Evolutionary conservation across 2,888 invertebrate genomes (phyloP), one percentile per base, ranked within the genome.

Genomic region (Dryobota labecula): DNA sequence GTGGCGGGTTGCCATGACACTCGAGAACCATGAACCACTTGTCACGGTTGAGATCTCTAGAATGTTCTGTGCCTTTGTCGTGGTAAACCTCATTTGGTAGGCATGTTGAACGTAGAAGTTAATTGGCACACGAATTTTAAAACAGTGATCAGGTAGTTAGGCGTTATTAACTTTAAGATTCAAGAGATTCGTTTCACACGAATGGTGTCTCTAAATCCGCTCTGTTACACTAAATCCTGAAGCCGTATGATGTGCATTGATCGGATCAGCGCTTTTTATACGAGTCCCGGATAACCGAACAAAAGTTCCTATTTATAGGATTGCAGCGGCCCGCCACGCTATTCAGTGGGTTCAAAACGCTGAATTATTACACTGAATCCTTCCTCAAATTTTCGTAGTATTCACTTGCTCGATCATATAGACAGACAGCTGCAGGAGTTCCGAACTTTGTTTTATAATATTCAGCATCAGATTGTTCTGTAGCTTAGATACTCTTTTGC

Each of bases 311-410:
- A 65, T 64, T 73, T 65, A 65, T 65, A 65, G 49, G 36, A 45
- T 61, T 56, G 57, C 49, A 47, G 33, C n/a, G 54, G 54, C 41
- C 20, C 15, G 33, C 49, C 27, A 49, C 18, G 47, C 58, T 27
- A 76, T 70, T 62, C 82, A 69, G 33, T 57, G 62, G 33, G 45
- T 47, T 53, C 8, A 30, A 47, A 66, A n/a, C 45, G 15, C 20
- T 57, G 65, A 78, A 72, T 83, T 78, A 78, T 78, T 63, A 66
- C 54, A 58, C 36, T 38, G 33, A 27, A 68, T 24, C 41, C 64
- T 79, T 64, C 56, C 83, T 30, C 58, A 41, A 58, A 74, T 73
- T 68, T 83, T 80, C 67, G 49, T 68, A 68, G 67, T 83, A 68
- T 83, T 83, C 63, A 53, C 63, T 62, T 73, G 51, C 30, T 43